A percentile compares a stretch with the other conserved stretches of the same genome.
These are phyloP conservation scores for Pristionchus fissidentatus DNA, from an alignment of 2,888 invertebrate species.

Conservation along the genomic window DNA sequence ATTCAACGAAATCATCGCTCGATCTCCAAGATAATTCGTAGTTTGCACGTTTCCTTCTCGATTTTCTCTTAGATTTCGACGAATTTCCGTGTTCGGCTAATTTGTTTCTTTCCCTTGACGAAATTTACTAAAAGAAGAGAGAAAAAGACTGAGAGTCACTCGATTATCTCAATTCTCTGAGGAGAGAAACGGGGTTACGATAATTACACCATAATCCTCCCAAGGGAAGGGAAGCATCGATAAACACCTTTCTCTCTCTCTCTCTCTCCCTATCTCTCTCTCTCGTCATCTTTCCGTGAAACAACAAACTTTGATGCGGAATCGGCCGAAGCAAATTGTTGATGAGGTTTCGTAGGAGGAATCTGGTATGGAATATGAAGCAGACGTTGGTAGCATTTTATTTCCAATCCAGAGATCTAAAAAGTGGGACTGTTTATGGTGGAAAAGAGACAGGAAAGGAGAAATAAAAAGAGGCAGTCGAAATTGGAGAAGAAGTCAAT, in stretches of 20 bases:
- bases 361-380: not conserved
- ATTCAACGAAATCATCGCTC: no score
- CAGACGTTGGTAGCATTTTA: slow-evolving; percentile 28
- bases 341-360: not conserved
- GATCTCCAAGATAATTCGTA: no score
- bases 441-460: not conserved
- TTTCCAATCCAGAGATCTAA: not conserved
- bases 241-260: not conserved
- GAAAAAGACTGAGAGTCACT: slow-evolving; percentile 39
- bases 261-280: not conserved
- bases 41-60: not conserved
- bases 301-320: slow-evolving; percentile 10
- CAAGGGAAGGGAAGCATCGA: not conserved
- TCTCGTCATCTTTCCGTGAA: not conserved
- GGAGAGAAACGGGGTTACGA: not conserved
- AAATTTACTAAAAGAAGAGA: slow-evolving; percentile 5
- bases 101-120: no score
- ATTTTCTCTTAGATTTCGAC: not conserved
- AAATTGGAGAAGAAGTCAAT: no score
- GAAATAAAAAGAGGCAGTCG: no score
- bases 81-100: no score
- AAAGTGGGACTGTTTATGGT: not conserved
- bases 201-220: slow-evolving; percentile 16
- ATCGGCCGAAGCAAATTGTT: slow-evolving; percentile 11
- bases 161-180: not conserved